A percentile compares a stretch with the other conserved stretches of the same genome.
These are phyloP conservation scores for Dilophus febrilis DNA, from an alignment of 2,888 invertebrate genomes.

Conservation along the genomic window DNA sequence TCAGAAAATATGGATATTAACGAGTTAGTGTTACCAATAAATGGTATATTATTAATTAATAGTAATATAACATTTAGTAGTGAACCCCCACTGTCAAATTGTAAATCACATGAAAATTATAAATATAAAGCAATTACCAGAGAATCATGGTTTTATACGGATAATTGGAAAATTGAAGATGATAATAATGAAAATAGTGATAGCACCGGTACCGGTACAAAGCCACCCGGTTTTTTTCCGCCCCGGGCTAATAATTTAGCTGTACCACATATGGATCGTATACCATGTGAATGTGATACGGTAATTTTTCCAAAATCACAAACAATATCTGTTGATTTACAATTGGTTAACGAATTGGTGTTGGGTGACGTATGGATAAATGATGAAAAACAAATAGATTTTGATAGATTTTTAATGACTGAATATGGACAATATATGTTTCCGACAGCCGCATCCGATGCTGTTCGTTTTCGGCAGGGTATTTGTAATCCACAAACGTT, in stretches of 20 bases:
- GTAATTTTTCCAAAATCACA: conserved; percentile 17
- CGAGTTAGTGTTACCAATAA: too few relatives aligned
- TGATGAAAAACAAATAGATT: background rate
- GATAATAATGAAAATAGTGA: background rate
- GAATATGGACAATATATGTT: conserved; percentile 24
- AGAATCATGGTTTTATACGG: conserved; percentile 24
- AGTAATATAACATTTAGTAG: too few relatives aligned
- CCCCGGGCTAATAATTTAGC: conserved; percentile 8
- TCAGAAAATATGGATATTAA: too few relatives aligned
- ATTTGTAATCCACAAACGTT: conserved; percentile 18
- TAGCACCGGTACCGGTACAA: too few relatives aligned
- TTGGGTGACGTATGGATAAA: background rate
- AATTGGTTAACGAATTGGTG: conserved; percentile 11
- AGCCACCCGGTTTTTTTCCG: too few relatives aligned
- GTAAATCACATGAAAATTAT: too few relatives aligned
- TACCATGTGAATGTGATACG: conserved; percentile 25
- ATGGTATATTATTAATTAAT: too few relatives aligned
- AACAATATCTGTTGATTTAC: conserved; percentile 22
- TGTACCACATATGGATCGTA: conserved; percentile 21
- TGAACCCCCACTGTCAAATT: too few relatives aligned
- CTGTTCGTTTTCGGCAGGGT: conserved; percentile 13
- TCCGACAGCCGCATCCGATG: conserved; percentile 15
- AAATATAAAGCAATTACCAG: too few relatives aligned
- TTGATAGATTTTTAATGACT: conserved; percentile 2
- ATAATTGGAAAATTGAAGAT: conserved; percentile 17